phyloP scores from a whole-genome alignment of 53 echinoderm and acorn worm species.

The Luidia sarsii region DNA sequence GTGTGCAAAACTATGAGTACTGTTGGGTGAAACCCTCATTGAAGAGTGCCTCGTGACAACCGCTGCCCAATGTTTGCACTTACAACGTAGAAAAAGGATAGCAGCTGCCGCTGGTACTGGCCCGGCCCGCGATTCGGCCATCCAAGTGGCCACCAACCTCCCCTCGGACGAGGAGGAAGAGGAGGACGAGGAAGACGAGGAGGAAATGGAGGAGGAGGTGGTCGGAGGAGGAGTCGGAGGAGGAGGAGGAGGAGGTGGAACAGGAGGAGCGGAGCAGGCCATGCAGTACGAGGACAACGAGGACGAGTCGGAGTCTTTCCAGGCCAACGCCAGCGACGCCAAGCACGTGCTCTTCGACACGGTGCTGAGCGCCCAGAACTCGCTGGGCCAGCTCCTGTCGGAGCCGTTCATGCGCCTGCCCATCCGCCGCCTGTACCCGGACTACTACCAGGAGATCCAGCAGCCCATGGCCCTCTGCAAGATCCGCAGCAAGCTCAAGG shows the following conservation, averaged over 20 bases:
- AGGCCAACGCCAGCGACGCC: constrained; percentile 68
- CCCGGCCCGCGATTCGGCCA: constrained; percentile 65
- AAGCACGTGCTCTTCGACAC: constrained; percentile 74
- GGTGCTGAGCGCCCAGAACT: constrained; percentile 80
- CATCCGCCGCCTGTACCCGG: constrained; percentile 85
- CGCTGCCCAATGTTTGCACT: too few relatives aligned
- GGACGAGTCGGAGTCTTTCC: constrained; percentile 77
- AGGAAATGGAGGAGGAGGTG: constrained; percentile 5
- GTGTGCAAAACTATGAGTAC: too few relatives aligned
- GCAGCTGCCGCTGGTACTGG: too few relatives aligned
- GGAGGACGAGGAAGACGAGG: not conserved
- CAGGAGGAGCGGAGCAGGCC: constrained; percentile 18
- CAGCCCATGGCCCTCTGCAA: constrained; percentile 90
- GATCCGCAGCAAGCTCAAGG: constrained; percentile 94
- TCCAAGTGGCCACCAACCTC: constrained; percentile 60
- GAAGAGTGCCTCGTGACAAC: too few relatives aligned
- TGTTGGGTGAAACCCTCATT: too few relatives aligned
- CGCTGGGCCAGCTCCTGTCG: constrained; percentile 76
- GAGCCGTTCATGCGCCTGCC: constrained; percentile 98
- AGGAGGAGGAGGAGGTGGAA: too few relatives aligned
- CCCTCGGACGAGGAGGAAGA: constrained; percentile 76
- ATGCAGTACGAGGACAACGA: constrained; percentile 75
- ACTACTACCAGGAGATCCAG: constrained; percentile 95
- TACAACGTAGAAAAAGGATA: constrained; percentile 1
- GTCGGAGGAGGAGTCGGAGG: constrained; percentile 33